phyloP scores from a whole-genome alignment of 2,888 invertebrate genomes.

The Dynastes tityus region DNA sequence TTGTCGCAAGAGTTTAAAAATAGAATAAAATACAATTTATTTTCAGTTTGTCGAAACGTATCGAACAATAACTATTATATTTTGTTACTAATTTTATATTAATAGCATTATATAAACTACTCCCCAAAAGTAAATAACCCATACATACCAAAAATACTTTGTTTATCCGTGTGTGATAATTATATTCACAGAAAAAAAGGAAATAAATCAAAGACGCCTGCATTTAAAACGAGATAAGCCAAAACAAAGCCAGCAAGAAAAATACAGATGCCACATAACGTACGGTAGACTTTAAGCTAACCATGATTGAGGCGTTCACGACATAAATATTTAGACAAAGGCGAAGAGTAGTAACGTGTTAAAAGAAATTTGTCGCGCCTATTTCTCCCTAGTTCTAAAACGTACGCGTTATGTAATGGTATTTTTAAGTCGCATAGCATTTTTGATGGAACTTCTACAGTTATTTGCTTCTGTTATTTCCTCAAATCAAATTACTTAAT shows the following conservation, averaged over 20 bases:
- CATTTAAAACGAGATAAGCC: constrained; percentile 3
- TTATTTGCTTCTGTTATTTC: too few species aligned
- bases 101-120: too few species aligned
- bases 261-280: constrained; percentile 25
- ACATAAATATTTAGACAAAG: constrained; percentile 41
- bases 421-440: too few species aligned
- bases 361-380: constrained; percentile 37
- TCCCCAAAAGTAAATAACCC: background rate
- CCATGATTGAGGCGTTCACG: constrained; percentile 32
- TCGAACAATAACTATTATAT: too few species aligned
- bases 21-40: too few species aligned
- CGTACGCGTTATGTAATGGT: background rate
- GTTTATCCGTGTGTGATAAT: constrained; percentile 16
- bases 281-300: constrained; percentile 22
- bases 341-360: constrained; percentile 34
- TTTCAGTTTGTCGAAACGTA: too few species aligned
- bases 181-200: constrained; percentile 19
- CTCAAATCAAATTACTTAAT: too few species aligned
- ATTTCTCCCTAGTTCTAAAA: constrained; percentile 10
- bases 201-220: constrained; percentile 12
- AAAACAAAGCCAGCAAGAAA: constrained; percentile 20
- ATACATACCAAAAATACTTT: background rate
- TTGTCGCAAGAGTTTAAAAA: too few species aligned
- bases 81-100: too few species aligned
- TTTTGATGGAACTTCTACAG: too few species aligned